Evolutionary conservation across 1,140 invertebrate species (phyloP).

Genomic region (Lamellibrachia luymesi): DNA sequence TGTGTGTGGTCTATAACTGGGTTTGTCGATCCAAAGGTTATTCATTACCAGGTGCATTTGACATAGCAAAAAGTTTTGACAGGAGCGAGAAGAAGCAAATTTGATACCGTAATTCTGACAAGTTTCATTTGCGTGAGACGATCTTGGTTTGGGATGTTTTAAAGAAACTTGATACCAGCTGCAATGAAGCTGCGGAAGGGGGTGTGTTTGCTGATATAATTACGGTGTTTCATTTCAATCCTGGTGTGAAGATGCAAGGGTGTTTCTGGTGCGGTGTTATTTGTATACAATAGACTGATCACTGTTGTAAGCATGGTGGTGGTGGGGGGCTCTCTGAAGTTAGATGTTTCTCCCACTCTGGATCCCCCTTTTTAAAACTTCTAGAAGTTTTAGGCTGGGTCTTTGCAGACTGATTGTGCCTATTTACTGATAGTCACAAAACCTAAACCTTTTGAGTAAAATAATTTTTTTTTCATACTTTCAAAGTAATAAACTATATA

Average conservation of each 20-base stretch:
- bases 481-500: not conserved
- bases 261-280: not conserved
- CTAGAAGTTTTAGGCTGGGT: not conserved
- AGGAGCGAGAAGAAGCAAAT: not conserved
- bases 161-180: not conserved
- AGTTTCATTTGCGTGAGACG: not conserved
- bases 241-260: not conserved
- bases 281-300: not conserved
- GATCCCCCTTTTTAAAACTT: not conserved
- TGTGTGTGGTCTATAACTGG: not conserved
- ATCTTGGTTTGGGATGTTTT: not conserved
- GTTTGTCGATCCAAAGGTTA: not conserved
- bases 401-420: not conserved
- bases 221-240: conserved; percentile 1
- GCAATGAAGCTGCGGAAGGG: not conserved
- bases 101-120: not conserved
- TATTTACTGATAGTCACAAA: not conserved
- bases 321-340: not conserved
- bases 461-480: too few relatives aligned
- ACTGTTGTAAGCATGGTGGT: not conserved
- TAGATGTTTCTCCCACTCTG: not conserved
- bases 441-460: too few relatives aligned
- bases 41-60: not conserved
- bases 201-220: not conserved
- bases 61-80: not conserved